Base-by-base conservation (phyloP, 2,113 vertebrate genomes). In the Ictalurus punctatus region DNA sequence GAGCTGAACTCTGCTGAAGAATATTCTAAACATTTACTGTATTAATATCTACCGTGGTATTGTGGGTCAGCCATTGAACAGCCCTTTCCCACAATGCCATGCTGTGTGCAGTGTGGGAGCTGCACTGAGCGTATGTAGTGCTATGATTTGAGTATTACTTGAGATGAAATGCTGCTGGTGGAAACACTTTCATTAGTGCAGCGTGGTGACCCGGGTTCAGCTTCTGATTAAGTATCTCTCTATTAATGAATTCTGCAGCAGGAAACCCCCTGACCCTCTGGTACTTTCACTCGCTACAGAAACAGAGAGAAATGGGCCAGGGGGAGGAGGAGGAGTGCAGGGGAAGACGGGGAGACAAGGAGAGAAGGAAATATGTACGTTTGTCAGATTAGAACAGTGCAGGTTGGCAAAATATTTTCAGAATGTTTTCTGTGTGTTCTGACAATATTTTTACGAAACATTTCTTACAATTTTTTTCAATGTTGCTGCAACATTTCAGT, bases 241-340 rank as follows among this genome's bases (percentile, higher is more conserved):
- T 95, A 95, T 95, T 94, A 96, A 95, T 94, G 94, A 95, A 96
- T 96, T 96, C 95, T 95, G 94, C 94, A 93, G 95, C 92, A 95
- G 95, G 94, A 95, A 95, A 94, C 96, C 93, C 87, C 93, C 92
- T 93, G 93, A 96, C 94, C 94, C 93, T 90, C 90, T 92, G 93
- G 95, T 93, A 95, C 92, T 95, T 95, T 95, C 94, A 96, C 95
- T 95, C 91, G 94, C 58, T 84, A 94, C 71, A 91, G 89, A 89
- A 87, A 93, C 90, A 91, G 90, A 93, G 69, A 92, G 92, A 90
- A 94, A 95, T 93, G 90, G 91, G 89, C 78, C n/a, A 84, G 81
- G 63, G 58, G 91, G 85, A 81, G 92, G 92, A 48, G 44, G 44
- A 93, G 92, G 87, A 79, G 56, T 44, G 30, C 21, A 34, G 87